Evolutionary conservation across 2,113 vertebrate genomes (phyloP), one percentile per base, ranked within the genome.

Genomic region (Sterna hirundo): DNA sequence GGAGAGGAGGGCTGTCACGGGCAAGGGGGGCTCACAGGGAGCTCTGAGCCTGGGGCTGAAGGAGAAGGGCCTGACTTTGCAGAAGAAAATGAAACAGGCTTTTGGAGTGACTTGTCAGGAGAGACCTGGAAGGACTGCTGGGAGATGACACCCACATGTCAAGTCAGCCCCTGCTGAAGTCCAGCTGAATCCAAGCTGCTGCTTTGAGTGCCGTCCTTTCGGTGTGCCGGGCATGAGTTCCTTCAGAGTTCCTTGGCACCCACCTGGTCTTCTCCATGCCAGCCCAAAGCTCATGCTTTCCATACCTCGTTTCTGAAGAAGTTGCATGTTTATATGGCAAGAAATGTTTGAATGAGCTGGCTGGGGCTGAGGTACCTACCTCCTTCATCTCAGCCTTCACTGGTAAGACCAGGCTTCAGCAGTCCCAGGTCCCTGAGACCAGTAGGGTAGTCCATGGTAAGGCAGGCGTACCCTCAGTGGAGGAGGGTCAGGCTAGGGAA

Each of bases 1-100:
- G 86, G 47, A 55, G 10, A 5, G 10, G 13, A 27, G 30, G 25
- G 42, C 42, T 76, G 65, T 60, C 29, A 4, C 8, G 1, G 36
- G 10, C 8, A 19, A 44, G 16, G 6, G 15, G 51, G 51, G 38
- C 34, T 38, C 44, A 4, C 5, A 1, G 38, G 44, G 30, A 9
- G 8, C 9, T 21, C 61, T 34, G 27, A 38, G 52, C 34, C 30
- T 26, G 38, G 51, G 1, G 1, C 22, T 0, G 5, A 2, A 38
- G 79, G 52, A 74, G 42, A 38, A 38, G n/a, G 21, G 14, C 13
- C 9, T 42, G 72, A 19, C 77, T 36, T 40, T 29, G 66, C 51
- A 64, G 60, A 18, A 29, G 61, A 15, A 32, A 13, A 11, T 1
- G 36, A 17, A 65, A 25, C 10, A 1, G 62, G 34, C 17, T 51